phyloP scores from a whole-genome alignment of 2,113 vertebrate genomes.

The Coptodon rendalli region DNA sequence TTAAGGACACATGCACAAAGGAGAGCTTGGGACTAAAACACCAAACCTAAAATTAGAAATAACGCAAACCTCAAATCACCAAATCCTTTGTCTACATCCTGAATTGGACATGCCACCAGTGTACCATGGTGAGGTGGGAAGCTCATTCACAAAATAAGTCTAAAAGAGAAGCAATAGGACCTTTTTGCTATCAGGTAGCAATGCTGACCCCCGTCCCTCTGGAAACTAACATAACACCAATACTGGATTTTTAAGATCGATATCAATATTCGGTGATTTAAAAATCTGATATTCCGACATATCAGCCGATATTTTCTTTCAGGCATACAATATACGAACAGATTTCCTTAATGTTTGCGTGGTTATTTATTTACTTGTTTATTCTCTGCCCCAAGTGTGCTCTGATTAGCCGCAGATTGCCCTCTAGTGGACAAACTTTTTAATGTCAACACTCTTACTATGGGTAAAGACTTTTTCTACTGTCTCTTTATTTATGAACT shows the following conservation, averaged over 20 bases:
- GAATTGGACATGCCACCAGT: background rate
- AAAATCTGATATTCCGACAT: rapidly evolving
- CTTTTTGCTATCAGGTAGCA: background rate
- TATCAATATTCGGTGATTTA: rapidly evolving
- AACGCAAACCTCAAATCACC: background rate
- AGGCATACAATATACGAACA: rapidly evolving
- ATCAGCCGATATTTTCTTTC: rapidly evolving
- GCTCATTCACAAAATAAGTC: background rate
- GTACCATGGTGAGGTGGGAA: background rate
- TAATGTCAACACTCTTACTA: rapidly evolving
- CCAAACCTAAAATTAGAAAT: background rate
- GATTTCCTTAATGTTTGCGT: background rate
- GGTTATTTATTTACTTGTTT: background rate
- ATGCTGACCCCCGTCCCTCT: background rate
- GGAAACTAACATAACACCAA: background rate
- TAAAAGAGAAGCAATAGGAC: background rate
- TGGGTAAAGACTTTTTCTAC: background rate
- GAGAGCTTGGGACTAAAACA: background rate
- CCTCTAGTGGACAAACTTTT: background rate
- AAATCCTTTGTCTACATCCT: background rate
- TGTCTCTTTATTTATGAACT: background rate
- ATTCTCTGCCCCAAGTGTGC: background rate
- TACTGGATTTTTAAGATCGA: background rate
- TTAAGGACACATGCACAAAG: background rate
- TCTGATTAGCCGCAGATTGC: background rate